Evolutionary conservation across 1,140 invertebrate genomes (phyloP).

Genomic region (Drosophila aff.): DNA sequence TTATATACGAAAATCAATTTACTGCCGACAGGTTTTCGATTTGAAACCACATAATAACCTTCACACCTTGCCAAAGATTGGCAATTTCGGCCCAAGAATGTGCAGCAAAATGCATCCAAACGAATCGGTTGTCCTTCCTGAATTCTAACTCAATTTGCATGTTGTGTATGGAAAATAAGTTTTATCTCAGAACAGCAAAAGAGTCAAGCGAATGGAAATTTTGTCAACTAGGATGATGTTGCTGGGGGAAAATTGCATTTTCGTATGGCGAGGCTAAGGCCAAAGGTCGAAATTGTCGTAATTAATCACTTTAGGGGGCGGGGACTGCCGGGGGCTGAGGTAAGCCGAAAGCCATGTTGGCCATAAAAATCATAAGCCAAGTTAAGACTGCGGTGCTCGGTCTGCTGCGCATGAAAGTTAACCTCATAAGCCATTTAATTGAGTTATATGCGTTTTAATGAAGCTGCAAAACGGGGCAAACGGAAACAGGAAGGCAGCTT

Average conservation of each 20-base stretch:
- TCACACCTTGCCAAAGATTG: conserved; percentile 1
- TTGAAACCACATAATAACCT: conserved; percentile 2
- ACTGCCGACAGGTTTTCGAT: background rate
- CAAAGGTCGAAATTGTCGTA: conserved; percentile 34
- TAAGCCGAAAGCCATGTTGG: conserved; percentile 8
- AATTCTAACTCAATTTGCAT: conserved; percentile 32
- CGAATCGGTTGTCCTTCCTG: conserved; percentile 10
- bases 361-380: conserved; percentile 50
- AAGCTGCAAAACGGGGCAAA: conserved; percentile 33
- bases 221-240: background rate
- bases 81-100: conserved; percentile 3
- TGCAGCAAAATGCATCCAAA: conserved; percentile 25
- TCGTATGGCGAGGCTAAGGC: conserved; percentile 2
- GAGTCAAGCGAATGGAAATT: conserved; percentile 28
- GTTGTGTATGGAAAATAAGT: conserved; percentile 8
- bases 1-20: conserved; percentile 5
- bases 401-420: conserved; percentile 26
- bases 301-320: conserved; percentile 60
- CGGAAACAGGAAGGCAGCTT: conserved; percentile 16
- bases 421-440: conserved; percentile 64
- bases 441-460: conserved; percentile 71
- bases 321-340: background rate
- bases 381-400: conserved; percentile 7
- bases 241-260: conserved; percentile 25
- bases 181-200: conserved; percentile 16